These are phyloP conservation scores for Sarotherodon lohbergeri DNA, from an alignment of 2,113 vertebrate genomes.

Conservation along the genomic window DNA sequence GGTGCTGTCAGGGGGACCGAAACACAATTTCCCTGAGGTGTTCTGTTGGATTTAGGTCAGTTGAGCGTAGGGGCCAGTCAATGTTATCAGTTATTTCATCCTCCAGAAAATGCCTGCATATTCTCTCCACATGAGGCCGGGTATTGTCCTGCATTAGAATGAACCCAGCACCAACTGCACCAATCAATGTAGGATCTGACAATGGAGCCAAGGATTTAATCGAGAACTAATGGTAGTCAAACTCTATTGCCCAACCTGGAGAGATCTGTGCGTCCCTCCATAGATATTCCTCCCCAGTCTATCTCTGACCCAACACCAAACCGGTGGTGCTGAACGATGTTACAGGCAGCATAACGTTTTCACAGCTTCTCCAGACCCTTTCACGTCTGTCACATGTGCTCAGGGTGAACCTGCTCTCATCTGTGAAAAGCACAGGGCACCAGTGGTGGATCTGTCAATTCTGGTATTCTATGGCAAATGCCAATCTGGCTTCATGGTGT, in stretches of 20 bases:
- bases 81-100: neutral
- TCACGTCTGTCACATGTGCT: neutral
- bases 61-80: neutral
- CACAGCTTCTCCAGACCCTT: neutral
- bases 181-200: neutral
- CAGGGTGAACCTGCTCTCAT: neutral
- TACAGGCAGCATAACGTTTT: neutral
- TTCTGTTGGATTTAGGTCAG: neutral
- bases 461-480: neutral
- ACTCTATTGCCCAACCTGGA: neutral
- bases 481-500: neutral
- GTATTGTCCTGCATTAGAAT: neutral
- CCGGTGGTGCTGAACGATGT: neutral
- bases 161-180: neutral
- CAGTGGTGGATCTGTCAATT: neutral
- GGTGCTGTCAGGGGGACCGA: neutral
- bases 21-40: neutral
- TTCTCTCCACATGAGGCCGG: neutral
- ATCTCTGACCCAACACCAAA: neutral
- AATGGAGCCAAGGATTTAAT: neutral
- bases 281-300: neutral
- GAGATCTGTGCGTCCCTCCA: neutral
- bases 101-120: neutral
- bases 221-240: neutral
- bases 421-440: neutral